Conservation (phyloP, 1,140 invertebrate species). For the Magallana ariakensis region DNA sequence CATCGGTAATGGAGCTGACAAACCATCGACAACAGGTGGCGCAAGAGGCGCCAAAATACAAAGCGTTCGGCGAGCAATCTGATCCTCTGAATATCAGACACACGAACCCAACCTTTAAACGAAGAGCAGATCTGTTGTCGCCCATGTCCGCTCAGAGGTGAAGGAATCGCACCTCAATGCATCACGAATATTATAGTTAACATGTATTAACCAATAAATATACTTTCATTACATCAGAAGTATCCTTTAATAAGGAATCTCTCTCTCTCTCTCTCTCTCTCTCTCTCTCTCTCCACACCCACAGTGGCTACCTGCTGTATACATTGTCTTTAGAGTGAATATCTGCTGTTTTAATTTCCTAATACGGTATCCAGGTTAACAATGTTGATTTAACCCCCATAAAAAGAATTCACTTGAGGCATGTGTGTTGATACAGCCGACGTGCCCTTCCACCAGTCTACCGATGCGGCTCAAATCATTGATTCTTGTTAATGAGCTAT, state of each 20-base stretch:
- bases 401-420: neutral
- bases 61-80: neutral
- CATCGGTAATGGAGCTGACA: neutral
- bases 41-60: neutral
- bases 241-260: too few relatives aligned
- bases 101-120: neutral
- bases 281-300: neutral
- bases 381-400: neutral
- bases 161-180: neutral
- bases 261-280: neutral
- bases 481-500: too few relatives aligned
- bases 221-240: too few relatives aligned
- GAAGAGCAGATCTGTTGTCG: neutral
- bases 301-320: too few relatives aligned
- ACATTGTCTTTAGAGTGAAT: too few relatives aligned
- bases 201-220: too few relatives aligned
- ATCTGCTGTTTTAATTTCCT: neutral
- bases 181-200: too few relatives aligned
- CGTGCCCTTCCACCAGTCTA: neutral
- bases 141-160: neutral
- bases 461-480: neutral
- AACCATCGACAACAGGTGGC: neutral
- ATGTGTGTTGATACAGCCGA: slow-evolving; percentile 13
- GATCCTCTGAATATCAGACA: neutral
- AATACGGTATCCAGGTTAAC: neutral